Conservation (phyloP, 1,140 invertebrate species). For the Rhyacophila brunnea region DNA sequence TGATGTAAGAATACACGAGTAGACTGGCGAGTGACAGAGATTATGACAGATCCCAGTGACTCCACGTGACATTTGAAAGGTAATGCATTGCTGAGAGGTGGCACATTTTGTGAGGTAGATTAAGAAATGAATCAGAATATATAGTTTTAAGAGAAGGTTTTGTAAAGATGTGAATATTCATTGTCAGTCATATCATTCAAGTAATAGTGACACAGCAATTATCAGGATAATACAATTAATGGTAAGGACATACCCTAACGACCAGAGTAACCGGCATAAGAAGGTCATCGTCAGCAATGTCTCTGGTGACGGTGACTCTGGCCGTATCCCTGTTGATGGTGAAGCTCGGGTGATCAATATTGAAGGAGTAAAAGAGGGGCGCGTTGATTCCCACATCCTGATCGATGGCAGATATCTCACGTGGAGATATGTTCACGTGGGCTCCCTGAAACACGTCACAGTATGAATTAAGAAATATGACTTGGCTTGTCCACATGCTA, state of each 20-base stretch:
- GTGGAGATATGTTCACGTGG: constrained; percentile 54
- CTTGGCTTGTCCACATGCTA: not conserved
- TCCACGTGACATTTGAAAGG: no score
- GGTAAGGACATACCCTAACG: constrained; percentile 54
- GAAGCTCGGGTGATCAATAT: constrained; percentile 59
- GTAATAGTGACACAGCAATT: no score
- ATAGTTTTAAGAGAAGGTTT: no score
- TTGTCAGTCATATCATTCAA: no score
- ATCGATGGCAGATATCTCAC: constrained; percentile 71
- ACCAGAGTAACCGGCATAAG: constrained; percentile 73
- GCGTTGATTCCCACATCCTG: constrained; percentile 79
- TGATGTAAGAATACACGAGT: no score
- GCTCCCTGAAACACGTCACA: constrained; percentile 52
- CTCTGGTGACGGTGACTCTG: constrained; percentile 58
- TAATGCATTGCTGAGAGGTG: no score
- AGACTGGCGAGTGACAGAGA: no score
- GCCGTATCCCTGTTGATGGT: constrained; percentile 50
- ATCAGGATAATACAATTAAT: no score
- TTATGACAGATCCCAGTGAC: no score
- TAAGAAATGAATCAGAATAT: no score
- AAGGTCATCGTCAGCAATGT: constrained; percentile 62
- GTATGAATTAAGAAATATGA: not conserved
- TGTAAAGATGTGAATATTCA: no score
- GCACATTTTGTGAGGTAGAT: no score
- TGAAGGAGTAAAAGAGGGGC: constrained; percentile 66